A percentile compares a stretch with the other conserved stretches of the same genome.
phyloP scores from a whole-genome alignment of 2,797 vertebrate species.

The Alectoris magna region DNA sequence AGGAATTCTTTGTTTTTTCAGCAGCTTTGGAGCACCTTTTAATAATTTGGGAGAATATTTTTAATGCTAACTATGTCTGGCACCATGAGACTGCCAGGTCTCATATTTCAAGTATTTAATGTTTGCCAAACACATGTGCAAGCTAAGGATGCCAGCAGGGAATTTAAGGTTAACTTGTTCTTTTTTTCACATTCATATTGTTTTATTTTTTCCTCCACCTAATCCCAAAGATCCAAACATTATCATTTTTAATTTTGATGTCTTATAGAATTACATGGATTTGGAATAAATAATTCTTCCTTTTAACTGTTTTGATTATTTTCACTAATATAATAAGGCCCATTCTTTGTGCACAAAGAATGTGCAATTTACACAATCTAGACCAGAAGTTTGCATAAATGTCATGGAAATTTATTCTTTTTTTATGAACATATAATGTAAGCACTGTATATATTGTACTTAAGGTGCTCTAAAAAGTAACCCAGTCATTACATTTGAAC shows the following conservation, averaged over 20 bases:
- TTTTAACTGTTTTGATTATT: not conserved
- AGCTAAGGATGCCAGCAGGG: not conserved
- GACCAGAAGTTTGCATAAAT: not conserved
- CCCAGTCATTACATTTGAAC: not conserved
- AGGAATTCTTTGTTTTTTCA: not conserved
- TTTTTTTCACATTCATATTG: not conserved
- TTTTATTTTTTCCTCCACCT: not conserved
- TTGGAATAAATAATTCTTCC: not conserved
- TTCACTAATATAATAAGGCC: not conserved
- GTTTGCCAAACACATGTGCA: constrained; percentile 43
- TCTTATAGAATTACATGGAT: not conserved
- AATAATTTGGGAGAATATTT: constrained; percentile 41
- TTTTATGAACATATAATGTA: not conserved
- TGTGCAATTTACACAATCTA: not conserved
- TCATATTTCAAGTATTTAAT: constrained; percentile 20
- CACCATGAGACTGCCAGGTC: constrained; percentile 14
- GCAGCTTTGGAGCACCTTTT: constrained; percentile 1
- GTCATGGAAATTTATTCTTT: not conserved
- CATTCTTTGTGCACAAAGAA: not conserved
- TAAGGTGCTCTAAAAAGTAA: constrained; percentile 22
- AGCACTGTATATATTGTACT: not conserved
- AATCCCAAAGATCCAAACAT: not conserved
- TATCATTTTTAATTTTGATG: not conserved
- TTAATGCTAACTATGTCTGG: not conserved
- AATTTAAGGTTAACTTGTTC: constrained; percentile 30